phyloP scores from a whole-genome alignment of 2,888 invertebrate genomes.

The Cheilosia impressa region DNA sequence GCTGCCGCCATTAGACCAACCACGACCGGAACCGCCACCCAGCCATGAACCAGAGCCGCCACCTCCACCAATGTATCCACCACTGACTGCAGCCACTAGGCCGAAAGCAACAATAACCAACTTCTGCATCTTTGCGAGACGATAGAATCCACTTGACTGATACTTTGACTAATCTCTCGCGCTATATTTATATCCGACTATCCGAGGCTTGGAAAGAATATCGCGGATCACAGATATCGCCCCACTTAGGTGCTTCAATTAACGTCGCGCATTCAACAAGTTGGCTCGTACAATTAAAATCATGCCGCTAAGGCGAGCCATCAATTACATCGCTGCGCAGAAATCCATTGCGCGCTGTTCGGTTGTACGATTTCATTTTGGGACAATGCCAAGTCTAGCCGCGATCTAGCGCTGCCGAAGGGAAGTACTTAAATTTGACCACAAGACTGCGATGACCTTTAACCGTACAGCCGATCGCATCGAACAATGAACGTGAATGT shows the following conservation, averaged over 20 bases:
- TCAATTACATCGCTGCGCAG: conserved; percentile 52
- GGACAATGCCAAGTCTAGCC: conserved; percentile 50
- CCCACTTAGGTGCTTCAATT: conserved; percentile 63
- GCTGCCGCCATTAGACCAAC: conserved; percentile 61
- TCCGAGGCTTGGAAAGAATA: conserved; percentile 44
- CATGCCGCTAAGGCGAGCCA: conserved; percentile 67
- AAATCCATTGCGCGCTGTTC: conserved; percentile 35
- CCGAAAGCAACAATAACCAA: conserved; percentile 71
- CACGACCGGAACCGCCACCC: conserved; percentile 76
- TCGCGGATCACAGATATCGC: conserved; percentile 52
- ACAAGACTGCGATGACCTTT: conserved; percentile 68
- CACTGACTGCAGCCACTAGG: conserved; percentile 58
- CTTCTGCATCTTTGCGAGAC: conserved; percentile 71
- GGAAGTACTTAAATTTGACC: conserved; percentile 72
- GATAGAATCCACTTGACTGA: conserved; percentile 74
- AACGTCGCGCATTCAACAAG: conserved; percentile 37
- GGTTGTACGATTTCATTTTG: not conserved
- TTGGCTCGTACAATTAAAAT: conserved; percentile 60
- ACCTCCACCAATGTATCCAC: conserved; percentile 59
- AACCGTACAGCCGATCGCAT: conserved; percentile 43
- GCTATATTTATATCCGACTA: conserved; percentile 64
- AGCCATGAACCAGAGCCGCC: conserved; percentile 69
- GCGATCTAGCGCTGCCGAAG: conserved; percentile 37
- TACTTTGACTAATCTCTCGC: conserved; percentile 49
- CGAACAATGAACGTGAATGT: conserved; percentile 61